These are phyloP conservation scores for Scolopax mira DNA, from an alignment of 2,113 vertebrate species.

Conservation along the genomic window DNA sequence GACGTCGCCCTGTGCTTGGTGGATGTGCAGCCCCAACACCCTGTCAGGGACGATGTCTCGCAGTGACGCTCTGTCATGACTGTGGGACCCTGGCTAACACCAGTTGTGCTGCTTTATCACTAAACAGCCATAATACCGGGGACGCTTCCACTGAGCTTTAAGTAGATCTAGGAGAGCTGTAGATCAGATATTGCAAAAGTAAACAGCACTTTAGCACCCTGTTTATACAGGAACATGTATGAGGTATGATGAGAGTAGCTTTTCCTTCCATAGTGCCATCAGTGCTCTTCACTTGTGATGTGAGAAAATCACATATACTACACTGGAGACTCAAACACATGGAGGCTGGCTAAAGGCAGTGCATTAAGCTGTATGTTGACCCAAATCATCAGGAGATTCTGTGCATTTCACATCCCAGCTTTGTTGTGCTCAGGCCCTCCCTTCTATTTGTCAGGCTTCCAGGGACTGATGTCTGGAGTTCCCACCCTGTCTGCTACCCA, in stretches of 20 bases:
- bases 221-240: background rate
- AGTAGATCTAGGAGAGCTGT: background rate
- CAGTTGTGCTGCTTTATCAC: background rate
- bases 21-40: background rate
- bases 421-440: conserved; percentile 26
- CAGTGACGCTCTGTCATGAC: background rate
- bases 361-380: conserved; percentile 49
- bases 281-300: background rate
- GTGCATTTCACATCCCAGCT: conserved; percentile 35
- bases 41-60: background rate
- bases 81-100: background rate
- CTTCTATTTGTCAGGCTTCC: conserved; percentile 55
- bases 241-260: background rate
- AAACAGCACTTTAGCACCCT: background rate
- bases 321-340: background rate
- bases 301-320: background rate
- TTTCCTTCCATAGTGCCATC: background rate
- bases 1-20: background rate
- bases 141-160: background rate
- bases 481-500: conserved; percentile 65
- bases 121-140: background rate
- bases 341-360: background rate
- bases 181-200: background rate
- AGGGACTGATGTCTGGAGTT: conserved; percentile 56
- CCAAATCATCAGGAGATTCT: conserved; percentile 45